Evolutionary conservation across 1,140 invertebrate species (phyloP).

Genomic region (Euwallacea fornicatus): DNA sequence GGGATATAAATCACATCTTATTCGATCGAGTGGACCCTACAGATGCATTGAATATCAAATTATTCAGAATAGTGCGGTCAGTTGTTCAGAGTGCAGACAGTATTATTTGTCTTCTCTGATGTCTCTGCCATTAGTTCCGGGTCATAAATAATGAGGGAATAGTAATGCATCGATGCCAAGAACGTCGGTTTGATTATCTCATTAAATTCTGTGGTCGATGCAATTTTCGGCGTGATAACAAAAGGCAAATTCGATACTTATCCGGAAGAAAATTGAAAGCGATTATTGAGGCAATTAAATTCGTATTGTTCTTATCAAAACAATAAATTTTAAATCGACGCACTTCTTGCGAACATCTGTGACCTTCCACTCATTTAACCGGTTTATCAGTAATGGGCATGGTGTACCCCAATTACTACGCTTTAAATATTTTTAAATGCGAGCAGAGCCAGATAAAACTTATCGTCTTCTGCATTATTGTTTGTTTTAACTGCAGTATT

Average conservation of each 20-base stretch:
- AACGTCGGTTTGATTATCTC: too few species aligned
- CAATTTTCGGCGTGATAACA: too few species aligned
- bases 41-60: constrained; percentile 14
- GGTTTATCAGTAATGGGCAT: neutral
- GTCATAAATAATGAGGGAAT: constrained; percentile 12
- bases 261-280: too few species aligned
- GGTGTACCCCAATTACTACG: constrained; percentile 11
- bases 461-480: constrained; percentile 6
- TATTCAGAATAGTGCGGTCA: constrained; percentile 1
- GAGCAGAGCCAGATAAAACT: neutral
- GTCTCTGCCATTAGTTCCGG: constrained; percentile 15
- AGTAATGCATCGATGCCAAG: too few species aligned
- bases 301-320: neutral
- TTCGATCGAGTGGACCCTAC: constrained; percentile 22
- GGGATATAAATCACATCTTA: constrained; percentile 39
- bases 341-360: constrained; percentile 9
- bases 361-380: constrained; percentile 9
- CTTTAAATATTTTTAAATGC: constrained; percentile 10
- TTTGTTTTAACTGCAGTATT: constrained; percentile 2
- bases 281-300: too few species aligned
- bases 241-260: too few species aligned
- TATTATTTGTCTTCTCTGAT: constrained; percentile 8
- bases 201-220: too few species aligned
- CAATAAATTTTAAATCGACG: constrained; percentile 5
- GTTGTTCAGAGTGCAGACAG: neutral